Evolutionary conservation across 2,888 invertebrate genomes (phyloP), one percentile per base, ranked within the genome.

Genomic region (Nemurella pictetii): DNA sequence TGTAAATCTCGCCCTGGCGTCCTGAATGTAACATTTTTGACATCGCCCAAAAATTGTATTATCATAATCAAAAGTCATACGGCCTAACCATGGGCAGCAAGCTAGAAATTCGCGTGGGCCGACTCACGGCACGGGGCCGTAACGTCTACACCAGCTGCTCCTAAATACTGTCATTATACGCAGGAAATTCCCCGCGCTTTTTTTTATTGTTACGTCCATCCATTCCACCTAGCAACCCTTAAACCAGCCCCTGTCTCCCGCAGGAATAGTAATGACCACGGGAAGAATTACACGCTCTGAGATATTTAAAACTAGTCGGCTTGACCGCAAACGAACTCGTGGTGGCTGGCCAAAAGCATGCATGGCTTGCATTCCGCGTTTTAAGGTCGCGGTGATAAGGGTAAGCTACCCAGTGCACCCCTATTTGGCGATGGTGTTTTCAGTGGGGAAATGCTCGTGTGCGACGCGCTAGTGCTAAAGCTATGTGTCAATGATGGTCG

Each of bases 131-230:
- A 55, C 55, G 55, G 20, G 20, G 74, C 74, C 5, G 25, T 74
- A 9, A 30, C 28, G 28, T 30, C 78, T 5, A 29, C 20, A 27
- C 27, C 82, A 82, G 55, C 82, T 82, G 82, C 28, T 27, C 82
- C 72, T 82, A 82, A 82, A 82, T 55, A 82, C 82, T 82, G 82
- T 82, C 82, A 82, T 82, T 82, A 82, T 30, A 72, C 28, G 26
- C 27, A 26, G 26, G 82, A 28, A 25, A 28, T 26, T 20, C 72
- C 9, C 1, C 28, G 72, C 82, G 30, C 26, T 26, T 82, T 82
- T 82, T 82, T 82, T 72, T 82, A 82, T 82, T 80, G 80, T 80
- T 78, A 78, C 30, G 28, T 30, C 78, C 26, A 26, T 75, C 75
- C 75, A 28, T 75, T 75, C 28, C 30, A 28, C 15, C 4, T 25